Evolutionary conservation across 1,140 invertebrate genomes (phyloP), one percentile per base, ranked within the genome.

Genomic region (Euwallacea similis): DNA sequence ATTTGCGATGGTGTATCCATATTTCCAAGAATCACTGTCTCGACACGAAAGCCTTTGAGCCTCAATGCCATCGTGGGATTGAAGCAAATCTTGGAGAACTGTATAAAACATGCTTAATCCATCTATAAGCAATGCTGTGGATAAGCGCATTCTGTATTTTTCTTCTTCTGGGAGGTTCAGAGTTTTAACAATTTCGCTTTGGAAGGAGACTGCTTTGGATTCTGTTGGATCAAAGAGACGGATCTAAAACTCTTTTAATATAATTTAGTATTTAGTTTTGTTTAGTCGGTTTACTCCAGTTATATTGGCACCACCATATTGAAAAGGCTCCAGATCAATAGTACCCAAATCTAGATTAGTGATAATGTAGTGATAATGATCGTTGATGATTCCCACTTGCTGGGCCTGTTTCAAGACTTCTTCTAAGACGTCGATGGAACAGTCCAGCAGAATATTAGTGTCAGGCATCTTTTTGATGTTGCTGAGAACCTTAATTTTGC

Each of bases 241-340:
- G 0, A 75, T 66, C 74, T 79, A 55, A 55, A 71, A 66, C 61
- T 43, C 6, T 16, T 16, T 7, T 54, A 42, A 0, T 21, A 58
- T n/a, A 59, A 7, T 68, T n/a, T 42, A 15, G 1, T 8, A n/a
- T 61, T 61, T 61, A 41, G 4, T 11, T 56, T 10, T 15, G 13
- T 13, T 6, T 41, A 66, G 21, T 11, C 47, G 50, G 8, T 67
- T 84, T 56, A 94, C 82, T 6, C 88, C 91, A 46, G 93, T 94
- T 54, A 96, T 93, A 79, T 95, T 96, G 0, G 91, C 89, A n/a
- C 92, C 93, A 7, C 88, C 90, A 80, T 93, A 92, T 80, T 92
- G 90, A 81, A 89, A 95, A 42, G 91, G 89, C 61, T 90, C 88
- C 69, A 95, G 82, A 79, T 95, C 88, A 9, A 95, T 84, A 0